These are phyloP conservation scores for Petrolisthes cinctipes DNA, from an alignment of 2,888 invertebrate genomes.

Conservation along the genomic window DNA sequence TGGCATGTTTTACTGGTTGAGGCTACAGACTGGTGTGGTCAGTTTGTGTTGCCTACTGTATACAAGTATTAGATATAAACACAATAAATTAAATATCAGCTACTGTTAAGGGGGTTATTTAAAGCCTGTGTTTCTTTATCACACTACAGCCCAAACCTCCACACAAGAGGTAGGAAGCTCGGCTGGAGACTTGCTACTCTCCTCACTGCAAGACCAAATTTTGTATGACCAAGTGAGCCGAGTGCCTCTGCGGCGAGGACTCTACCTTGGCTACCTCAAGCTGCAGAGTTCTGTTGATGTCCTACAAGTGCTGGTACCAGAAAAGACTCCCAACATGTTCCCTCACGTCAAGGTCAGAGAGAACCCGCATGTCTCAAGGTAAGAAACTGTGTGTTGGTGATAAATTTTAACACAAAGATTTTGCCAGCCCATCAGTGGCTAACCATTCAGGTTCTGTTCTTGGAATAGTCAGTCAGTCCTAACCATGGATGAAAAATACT, in stretches of 20 bases:
- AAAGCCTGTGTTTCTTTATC: too few species aligned
- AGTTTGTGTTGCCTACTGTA: too few species aligned
- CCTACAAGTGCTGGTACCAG: constrained; percentile 91
- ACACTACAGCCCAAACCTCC: constrained; percentile 42
- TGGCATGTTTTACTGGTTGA: too few species aligned
- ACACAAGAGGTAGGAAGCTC: constrained; percentile 42
- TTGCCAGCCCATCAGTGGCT: not conserved
- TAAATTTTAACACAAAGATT: not conserved
- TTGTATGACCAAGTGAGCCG: constrained; percentile 84
- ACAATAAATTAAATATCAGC: too few species aligned
- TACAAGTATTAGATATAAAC: too few species aligned
- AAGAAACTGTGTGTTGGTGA: constrained; percentile 70
- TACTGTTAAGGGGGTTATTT: too few species aligned
- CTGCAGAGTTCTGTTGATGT: constrained; percentile 96
- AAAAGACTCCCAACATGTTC: constrained; percentile 92
- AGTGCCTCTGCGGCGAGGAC: constrained; percentile 80
- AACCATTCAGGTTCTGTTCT: too few species aligned
- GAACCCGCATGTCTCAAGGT: constrained; percentile 96
- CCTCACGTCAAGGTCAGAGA: constrained; percentile 93
- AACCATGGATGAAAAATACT: too few species aligned
- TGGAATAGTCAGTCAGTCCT: too few species aligned
- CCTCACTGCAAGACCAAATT: constrained; percentile 71
- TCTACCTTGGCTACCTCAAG: constrained; percentile 96
- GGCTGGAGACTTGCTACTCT: constrained; percentile 55
- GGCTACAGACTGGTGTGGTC: too few species aligned